phyloP scores from a whole-genome alignment of 2,113 vertebrate species.

The Sylvietta virens region DNA sequence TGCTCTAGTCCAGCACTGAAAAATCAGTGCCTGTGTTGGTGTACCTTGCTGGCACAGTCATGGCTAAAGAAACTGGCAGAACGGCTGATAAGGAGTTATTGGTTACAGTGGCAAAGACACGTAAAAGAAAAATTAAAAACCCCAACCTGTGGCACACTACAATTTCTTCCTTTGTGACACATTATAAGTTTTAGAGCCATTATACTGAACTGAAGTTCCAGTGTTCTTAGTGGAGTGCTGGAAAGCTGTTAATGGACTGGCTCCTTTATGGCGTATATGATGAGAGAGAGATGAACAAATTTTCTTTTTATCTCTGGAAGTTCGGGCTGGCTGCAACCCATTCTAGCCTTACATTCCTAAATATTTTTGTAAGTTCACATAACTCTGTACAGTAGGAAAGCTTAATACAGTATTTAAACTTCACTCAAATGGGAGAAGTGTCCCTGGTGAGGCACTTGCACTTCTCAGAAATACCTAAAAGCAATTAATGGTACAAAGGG shows the following conservation, averaged over 20 bases:
- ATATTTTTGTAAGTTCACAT: slow-evolving; percentile 12
- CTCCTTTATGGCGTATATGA: not conserved
- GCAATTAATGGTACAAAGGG: slow-evolving; percentile 4
- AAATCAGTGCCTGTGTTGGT: not conserved
- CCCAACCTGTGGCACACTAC: not conserved
- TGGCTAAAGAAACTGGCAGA: not conserved
- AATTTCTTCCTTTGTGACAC: not conserved
- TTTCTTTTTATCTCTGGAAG: not conserved
- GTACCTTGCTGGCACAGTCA: not conserved
- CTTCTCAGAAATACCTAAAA: slow-evolving; percentile 23
- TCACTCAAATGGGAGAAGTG: not conserved
- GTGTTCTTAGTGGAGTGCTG: not conserved
- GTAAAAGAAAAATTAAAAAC: not conserved
- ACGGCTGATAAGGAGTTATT: not conserved
- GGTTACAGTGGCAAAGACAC: not conserved
- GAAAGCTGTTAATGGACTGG: not conserved
- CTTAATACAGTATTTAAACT: not conserved
- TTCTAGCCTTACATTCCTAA: not conserved
- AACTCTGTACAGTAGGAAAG: not conserved
- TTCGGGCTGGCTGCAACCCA: not conserved
- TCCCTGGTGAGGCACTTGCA: not conserved
- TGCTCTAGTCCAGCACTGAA: not conserved
- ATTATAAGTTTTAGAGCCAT: not conserved
- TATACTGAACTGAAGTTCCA: not conserved
- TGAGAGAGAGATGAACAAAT: not conserved